phyloP scores from a whole-genome alignment of 2,888 invertebrate genomes.

The Gandaritis pyraliata region DNA sequence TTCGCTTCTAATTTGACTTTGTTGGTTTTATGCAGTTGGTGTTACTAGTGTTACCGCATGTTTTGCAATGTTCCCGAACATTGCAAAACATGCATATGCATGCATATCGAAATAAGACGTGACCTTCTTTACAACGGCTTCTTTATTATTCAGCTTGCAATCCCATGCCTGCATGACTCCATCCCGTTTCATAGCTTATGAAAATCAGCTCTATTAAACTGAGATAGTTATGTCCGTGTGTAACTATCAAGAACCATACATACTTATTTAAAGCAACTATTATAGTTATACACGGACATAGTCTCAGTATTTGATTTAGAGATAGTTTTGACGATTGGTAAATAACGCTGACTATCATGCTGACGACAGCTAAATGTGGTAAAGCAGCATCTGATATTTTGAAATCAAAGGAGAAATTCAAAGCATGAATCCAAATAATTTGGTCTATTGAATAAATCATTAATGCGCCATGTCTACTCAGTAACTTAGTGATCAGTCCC shows the following conservation, averaged over 20 bases:
- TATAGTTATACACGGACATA: not conserved
- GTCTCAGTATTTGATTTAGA: not conserved
- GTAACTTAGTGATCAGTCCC: not conserved
- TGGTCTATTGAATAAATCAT: not conserved
- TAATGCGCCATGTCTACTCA: not conserved
- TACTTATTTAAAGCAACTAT: not conserved
- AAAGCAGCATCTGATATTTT: no score
- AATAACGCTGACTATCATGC: no score
- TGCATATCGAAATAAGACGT: conserved; percentile 72
- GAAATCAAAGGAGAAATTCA: not conserved
- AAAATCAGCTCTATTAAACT: conserved; percentile 35
- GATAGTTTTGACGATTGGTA: not conserved
- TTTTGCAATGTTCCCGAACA: conserved; percentile 45
- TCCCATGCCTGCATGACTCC: conserved; percentile 55
- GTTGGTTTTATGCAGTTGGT: conserved; percentile 30
- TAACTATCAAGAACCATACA: not conserved
- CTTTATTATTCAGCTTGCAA: conserved; percentile 67
- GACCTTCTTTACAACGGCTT: conserved; percentile 69
- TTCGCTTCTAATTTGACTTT: conserved; percentile 37
- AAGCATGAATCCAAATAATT: not conserved
- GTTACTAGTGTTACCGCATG: conserved; percentile 20
- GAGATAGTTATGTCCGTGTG: not conserved
- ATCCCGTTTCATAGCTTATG: conserved; percentile 56
- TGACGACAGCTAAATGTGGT: no score
- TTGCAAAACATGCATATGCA: no score